A percentile compares a stretch with the other conserved stretches of the same genome.
Conservation (phyloP, 1,140 invertebrate species). For the Dreissena polymorpha region DNA sequence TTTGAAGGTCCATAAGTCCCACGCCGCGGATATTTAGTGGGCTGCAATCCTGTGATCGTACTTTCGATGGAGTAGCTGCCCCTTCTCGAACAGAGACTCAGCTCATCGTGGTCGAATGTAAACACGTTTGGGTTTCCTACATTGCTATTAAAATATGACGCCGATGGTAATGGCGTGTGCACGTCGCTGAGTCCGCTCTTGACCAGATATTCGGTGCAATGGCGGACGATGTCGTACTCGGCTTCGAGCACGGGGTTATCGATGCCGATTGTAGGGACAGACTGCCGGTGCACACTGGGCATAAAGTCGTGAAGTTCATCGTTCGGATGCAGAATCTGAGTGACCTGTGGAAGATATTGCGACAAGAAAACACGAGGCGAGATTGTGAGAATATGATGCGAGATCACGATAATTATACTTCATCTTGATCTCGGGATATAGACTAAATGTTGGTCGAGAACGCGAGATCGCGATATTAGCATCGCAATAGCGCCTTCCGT, state of each 20-base stretch:
- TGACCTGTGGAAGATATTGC: constrained; percentile 5
- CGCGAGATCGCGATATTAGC: no score
- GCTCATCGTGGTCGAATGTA: constrained; percentile 21
- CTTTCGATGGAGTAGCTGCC: constrained; percentile 13
- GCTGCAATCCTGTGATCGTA: not conserved
- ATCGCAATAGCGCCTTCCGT: no score
- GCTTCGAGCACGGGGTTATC: constrained; percentile 26
- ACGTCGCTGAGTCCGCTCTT: constrained; percentile 8
- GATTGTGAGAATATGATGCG: no score
- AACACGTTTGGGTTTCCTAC: constrained; percentile 34
- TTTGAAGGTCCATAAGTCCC: not conserved
- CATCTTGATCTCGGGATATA: no score
- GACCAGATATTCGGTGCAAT: not conserved
- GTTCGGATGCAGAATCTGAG: constrained; percentile 33
- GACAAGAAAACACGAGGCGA: no score
- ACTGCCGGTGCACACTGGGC: not conserved
- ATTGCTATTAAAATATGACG: not conserved
- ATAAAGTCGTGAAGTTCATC: not conserved
- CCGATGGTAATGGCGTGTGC: constrained; percentile 30
- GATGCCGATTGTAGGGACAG: constrained; percentile 36
- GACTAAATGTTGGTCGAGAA: no score
- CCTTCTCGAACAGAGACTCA: constrained; percentile 4
- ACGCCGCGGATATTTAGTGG: constrained; percentile 7
- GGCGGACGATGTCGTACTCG: not conserved
- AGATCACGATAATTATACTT: no score